phyloP scores from a whole-genome alignment of 1,140 invertebrate species.

The Aricia agestis region DNA sequence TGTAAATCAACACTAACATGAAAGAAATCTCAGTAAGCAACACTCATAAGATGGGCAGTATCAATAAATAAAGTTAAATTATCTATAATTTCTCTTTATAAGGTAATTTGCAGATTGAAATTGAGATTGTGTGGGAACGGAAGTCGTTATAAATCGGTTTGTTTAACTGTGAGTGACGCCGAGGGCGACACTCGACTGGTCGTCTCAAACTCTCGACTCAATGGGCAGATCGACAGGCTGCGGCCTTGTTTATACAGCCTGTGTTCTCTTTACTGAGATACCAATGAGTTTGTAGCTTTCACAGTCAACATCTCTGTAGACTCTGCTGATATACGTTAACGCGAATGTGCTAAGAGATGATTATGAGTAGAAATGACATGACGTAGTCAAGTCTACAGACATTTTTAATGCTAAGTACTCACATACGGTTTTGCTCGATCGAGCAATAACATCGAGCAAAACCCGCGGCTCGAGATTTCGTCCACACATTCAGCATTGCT shows the following conservation, averaged over 20 bases:
- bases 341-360: too few relatives aligned
- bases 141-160: constrained; percentile 40
- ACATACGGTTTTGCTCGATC: too few relatives aligned
- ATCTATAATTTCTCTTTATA: constrained; percentile 28
- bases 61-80: constrained; percentile 17
- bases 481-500: too few relatives aligned
- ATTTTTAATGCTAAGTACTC: too few relatives aligned
- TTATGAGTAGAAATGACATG: too few relatives aligned
- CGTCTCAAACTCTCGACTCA: constrained; percentile 18
- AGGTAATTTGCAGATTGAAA: constrained; percentile 31
- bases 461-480: too few relatives aligned
- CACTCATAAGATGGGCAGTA: background rate
- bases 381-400: too few relatives aligned
- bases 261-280: background rate
- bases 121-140: constrained; percentile 36
- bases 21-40: background rate
- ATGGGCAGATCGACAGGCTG: background rate
- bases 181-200: constrained; percentile 28
- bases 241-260: background rate
- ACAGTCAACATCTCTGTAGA: too few relatives aligned
- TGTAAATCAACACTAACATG: background rate
- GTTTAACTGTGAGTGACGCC: constrained; percentile 44
- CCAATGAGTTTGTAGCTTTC: too few relatives aligned
- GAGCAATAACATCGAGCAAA: too few relatives aligned
- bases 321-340: too few relatives aligned